Evolutionary conservation across 2,797 vertebrate species (phyloP), one percentile per base, ranked within the genome.

Genomic region (Echeneis naucrates): DNA sequence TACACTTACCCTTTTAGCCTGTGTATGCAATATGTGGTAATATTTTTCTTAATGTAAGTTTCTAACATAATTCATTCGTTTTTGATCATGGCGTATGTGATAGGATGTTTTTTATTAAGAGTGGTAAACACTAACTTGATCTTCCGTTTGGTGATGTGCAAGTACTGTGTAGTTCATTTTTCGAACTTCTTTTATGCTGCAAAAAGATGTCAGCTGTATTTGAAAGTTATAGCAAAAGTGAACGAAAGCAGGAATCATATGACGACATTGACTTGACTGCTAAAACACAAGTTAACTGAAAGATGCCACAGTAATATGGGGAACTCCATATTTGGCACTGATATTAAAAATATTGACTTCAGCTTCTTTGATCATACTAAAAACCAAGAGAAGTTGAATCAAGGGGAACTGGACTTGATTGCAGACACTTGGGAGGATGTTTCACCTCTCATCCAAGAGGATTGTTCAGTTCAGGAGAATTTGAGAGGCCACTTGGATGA

Each of bases 1-100:
- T 86, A 76, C 63, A 69, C 54, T 84, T 38, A 52, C 55, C 44
- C 40, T 80, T 86, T 80, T 62, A 71, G 72, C 47, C 58, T 58
- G 30, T 52, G 54, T 26, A 40, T 45, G 78, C n/a, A n/a, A n/a
- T 56, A 8, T 54, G 55, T 68, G 48, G 6, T 30, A 3, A 33
- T 33, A 8, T 33, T 12, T n/a, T 8, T 23, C 9, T 19, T 12
- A 7, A 32, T 61, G 38, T 6, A 16, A 32, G 72, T 11, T 42
- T 14, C 12, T 14, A 38, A n/a, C 4, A 10, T 13, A 24, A 54
- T 54, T 3, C 6, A 2, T 17, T 53, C 21, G 9, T 44, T 55
- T 23, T 32, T 13, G 40, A 26, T n/a, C 13, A 16, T 4, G 48
- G 10, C 32, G 11, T 21, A 21, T 57, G 45, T 23, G 24, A 21